phyloP scores from a whole-genome alignment of 2,113 vertebrate species.

The Dendropsophus ebraccatus region DNA sequence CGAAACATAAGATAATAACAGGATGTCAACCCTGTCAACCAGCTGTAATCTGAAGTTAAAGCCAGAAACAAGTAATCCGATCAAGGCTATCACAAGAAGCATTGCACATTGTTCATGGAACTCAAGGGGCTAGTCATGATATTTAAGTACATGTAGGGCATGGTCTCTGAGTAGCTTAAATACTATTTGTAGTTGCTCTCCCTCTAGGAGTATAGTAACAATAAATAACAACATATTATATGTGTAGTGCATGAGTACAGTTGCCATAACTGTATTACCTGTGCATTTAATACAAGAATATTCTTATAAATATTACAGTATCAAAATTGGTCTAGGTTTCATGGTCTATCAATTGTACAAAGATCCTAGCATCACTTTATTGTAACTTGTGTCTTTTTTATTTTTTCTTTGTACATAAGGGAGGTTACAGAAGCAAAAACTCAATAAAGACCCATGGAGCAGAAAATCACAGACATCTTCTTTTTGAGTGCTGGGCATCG shows the following conservation, averaged over 20 bases:
- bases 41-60: too few species aligned
- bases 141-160: neutral
- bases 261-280: neutral
- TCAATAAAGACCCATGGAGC: slow-evolving; percentile 88
- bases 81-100: neutral
- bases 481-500: slow-evolving; percentile 93
- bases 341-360: neutral
- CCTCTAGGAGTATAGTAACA: neutral
- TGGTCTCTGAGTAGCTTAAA: neutral
- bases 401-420: slow-evolving; percentile 75
- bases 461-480: slow-evolving; percentile 89
- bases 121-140: neutral
- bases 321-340: neutral
- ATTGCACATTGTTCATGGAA: neutral
- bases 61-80: too few species aligned
- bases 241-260: neutral
- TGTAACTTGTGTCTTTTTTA: neutral
- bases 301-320: neutral
- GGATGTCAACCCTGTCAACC: neutral
- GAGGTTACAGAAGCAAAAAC: slow-evolving; percentile 91
- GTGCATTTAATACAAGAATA: neutral
- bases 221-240: neutral
- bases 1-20: too few species aligned
- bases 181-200: neutral
- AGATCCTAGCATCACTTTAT: neutral